Percentiles rank a stretch among this genome's conserved stretches.
Evolutionary conservation across 2,797 vertebrate genomes (phyloP).

Genomic region (Heterohyrax brucei): DNA sequence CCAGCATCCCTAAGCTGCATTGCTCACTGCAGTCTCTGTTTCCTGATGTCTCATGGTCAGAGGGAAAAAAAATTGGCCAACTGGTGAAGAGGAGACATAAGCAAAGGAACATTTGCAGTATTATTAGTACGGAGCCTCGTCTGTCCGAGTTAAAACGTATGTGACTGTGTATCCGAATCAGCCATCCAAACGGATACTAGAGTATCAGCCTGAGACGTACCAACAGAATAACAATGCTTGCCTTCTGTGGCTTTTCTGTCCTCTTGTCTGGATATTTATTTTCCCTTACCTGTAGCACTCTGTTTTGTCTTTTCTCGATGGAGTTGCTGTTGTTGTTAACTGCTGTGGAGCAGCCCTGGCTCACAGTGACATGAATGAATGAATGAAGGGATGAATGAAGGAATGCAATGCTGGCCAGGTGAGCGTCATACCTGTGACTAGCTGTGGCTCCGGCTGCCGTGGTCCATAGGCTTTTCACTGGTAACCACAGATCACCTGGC

Average conservation of each 20-base stretch:
- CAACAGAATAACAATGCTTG: conserved; percentile 53
- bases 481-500: not conserved
- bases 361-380: not conserved
- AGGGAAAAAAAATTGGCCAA: conserved; percentile 67
- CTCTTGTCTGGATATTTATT: not conserved
- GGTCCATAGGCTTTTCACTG: not conserved
- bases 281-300: not conserved
- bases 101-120: conserved; percentile 75
- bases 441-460: not conserved
- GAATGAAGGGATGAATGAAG: not conserved
- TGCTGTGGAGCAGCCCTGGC: not conserved
- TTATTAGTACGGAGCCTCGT: conserved; percentile 75
- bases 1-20: conserved; percentile 40
- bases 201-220: conserved; percentile 51
- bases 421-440: not conserved
- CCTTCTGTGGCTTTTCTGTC: not conserved
- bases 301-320: not conserved
- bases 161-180: conserved; percentile 77
- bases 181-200: conserved; percentile 71
- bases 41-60: conserved; percentile 71
- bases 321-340: not conserved
- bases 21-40: conserved; percentile 59
- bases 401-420: not conserved
- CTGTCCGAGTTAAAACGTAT: conserved; percentile 80
- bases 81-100: conserved; percentile 84